Base-by-base conservation (phyloP, 2,797 vertebrate genomes). In the Rhyacichthys aspro region DNA sequence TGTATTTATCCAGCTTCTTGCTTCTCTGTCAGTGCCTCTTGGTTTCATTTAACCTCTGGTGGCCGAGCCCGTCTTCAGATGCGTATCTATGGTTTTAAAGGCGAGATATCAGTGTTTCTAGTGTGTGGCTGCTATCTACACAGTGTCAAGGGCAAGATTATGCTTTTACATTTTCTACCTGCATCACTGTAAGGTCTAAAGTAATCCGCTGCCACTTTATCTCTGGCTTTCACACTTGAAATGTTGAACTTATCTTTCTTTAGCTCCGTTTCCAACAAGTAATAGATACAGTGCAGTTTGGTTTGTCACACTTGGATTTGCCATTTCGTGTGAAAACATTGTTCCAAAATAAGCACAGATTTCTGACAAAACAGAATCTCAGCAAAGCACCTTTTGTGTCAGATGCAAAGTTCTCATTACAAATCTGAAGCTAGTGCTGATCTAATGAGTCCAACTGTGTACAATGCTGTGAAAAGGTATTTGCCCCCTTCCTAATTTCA, bases 161-260 rank as follows among this genome's bases (percentile, higher is more conserved):
- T 38, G 15, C 28, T 45, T 43, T 50, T 60, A 18, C 28, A 61
- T 62, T 57, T 67, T 55, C 62, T 41, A 45, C 59, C 61, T 46
- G 12, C 33, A n/a, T 49, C 43, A 34, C 50, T 42, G 9, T 50
- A 18, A 70, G 56, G 42, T 62, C 43, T 43, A n/a, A n/a, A 23
- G 50, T 78, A 72, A 76, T 81, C 70, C 46, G 44, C 45, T 59
- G 36, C 64, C 53, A 58, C 38, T 54, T 32, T 18, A 45, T 58
- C 44, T 55, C 39, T 12, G 2, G 60, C 23, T 59, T 66, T 23
- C 57, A 79, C 55, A 58, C 60, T 67, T 39, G 44, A 67, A 46
- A 11, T 70, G 57, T 72, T 39, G 42, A 62, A n/a, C 55, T 61
- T 43, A 63, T 62, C 53, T 9, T 15, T 47, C 11, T 47, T 60